phyloP scores from a whole-genome alignment of 2,888 invertebrate species.

The Andrena chrysosceles region DNA sequence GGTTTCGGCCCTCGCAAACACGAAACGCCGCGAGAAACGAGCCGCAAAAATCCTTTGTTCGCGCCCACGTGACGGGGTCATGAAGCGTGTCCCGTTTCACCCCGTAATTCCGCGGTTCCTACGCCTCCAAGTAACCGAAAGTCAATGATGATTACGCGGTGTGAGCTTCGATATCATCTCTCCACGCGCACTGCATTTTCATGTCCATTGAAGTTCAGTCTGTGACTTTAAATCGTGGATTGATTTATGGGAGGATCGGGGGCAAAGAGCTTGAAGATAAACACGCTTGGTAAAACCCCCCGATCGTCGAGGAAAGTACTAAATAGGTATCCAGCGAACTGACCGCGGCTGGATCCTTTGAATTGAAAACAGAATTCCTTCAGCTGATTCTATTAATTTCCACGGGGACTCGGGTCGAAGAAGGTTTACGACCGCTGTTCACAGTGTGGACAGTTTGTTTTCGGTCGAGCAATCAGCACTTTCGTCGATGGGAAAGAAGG shows the following conservation, averaged over 20 bases:
- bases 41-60: conserved; percentile 72
- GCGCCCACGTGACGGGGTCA: conserved; percentile 50
- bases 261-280: no score
- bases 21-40: conserved; percentile 61
- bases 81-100: conserved; percentile 45
- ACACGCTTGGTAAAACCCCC: neutral
- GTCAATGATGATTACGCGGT: conserved; percentile 33
- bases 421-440: conserved; percentile 28
- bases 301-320: neutral
- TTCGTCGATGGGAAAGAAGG: neutral
- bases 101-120: neutral
- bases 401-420: neutral
- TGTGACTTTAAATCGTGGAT: no score
- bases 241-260: no score
- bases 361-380: conserved; percentile 24
- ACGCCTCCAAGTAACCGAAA: conserved; percentile 1
- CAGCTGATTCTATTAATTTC: conserved; percentile 24
- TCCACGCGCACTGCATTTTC: no score
- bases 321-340: conserved; percentile 7
- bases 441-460: neutral
- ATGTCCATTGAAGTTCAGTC: no score
- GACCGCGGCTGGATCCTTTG: conserved; percentile 12
- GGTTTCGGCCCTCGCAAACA: conserved; percentile 56
- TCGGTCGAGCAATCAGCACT: neutral
- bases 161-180: neutral